phyloP scores from a whole-genome alignment of 1,140 invertebrate species.

The Patella vulgata region DNA sequence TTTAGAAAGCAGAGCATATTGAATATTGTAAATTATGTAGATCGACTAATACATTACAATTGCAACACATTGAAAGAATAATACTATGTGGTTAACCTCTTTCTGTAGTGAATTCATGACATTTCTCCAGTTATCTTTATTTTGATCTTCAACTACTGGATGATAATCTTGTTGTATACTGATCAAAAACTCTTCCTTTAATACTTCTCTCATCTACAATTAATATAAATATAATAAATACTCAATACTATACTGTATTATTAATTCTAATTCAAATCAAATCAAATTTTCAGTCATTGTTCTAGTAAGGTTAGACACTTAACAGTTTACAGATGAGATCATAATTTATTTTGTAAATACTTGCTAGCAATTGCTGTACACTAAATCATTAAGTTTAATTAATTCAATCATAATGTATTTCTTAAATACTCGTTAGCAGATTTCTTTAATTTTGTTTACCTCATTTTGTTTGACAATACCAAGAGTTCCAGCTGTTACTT shows the following conservation, averaged over 20 bases:
- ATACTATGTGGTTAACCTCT: conserved; percentile 38
- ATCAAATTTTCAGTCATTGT: too few relatives aligned
- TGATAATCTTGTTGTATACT: conserved; percentile 47
- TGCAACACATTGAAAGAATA: not conserved
- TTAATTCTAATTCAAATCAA: not conserved
- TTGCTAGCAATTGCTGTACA: too few relatives aligned
- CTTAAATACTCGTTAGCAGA: conserved; percentile 75
- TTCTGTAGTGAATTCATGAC: conserved; percentile 46
- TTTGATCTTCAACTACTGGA: conserved; percentile 19
- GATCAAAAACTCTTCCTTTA: conserved; percentile 41
- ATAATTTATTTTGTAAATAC: too few relatives aligned
- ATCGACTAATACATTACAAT: too few relatives aligned
- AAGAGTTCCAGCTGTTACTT: conserved; percentile 80
- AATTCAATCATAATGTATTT: too few relatives aligned
- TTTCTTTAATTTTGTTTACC: too few relatives aligned
- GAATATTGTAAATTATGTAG: too few relatives aligned
- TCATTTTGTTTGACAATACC: conserved; percentile 81
- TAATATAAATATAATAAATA: not conserved
- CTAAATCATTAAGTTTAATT: too few relatives aligned
- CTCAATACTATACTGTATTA: conserved; percentile 5
- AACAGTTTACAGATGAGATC: too few relatives aligned
- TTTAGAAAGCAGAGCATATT: too few relatives aligned
- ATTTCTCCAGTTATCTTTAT: conserved; percentile 32
- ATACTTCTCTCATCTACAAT: conserved; percentile 37
- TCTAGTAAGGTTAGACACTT: too few relatives aligned